phyloP scores from a whole-genome alignment of 2,797 vertebrate species.

The Muraenolepis orangiensis region DNA sequence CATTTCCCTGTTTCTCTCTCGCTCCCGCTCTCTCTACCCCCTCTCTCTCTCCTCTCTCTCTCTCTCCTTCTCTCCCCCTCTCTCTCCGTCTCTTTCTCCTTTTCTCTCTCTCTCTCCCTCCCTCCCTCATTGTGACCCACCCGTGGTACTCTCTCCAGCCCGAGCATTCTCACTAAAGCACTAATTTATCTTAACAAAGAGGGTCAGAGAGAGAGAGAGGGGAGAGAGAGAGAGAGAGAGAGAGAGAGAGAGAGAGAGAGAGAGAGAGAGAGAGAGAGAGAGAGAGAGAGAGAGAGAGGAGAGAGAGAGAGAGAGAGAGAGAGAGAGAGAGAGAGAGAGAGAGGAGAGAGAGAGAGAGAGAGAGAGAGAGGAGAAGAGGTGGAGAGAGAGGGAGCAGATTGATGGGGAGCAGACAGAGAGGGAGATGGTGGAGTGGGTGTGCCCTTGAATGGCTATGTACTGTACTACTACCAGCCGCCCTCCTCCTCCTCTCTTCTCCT shows the following conservation, averaged over 20 bases:
- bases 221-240: conserved; percentile 40
- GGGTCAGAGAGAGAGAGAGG: too few relatives aligned
- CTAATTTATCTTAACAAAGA: conserved; percentile 63
- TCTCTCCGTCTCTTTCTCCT: conserved; percentile 25
- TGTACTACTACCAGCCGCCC: conserved; percentile 54
- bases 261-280: not conserved
- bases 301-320: conserved; percentile 37
- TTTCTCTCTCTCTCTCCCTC: conserved; percentile 30
- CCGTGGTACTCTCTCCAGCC: conserved; percentile 38
- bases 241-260: conserved; percentile 22
- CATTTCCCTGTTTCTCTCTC: not conserved
- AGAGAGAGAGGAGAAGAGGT: conserved; percentile 37
- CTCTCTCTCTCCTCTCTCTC: not conserved
- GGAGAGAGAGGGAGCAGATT: conserved; percentile 23
- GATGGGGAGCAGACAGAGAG: not conserved
- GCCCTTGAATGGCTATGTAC: conserved; percentile 62
- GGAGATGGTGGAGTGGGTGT: conserved; percentile 37
- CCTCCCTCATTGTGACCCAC: conserved; percentile 21
- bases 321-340: conserved; percentile 23
- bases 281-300: conserved; percentile 16
- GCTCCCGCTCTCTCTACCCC: too few relatives aligned
- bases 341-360: conserved; percentile 24
- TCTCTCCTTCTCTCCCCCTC: conserved; percentile 18
- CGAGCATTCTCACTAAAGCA: conserved; percentile 57
- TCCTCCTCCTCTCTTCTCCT: conserved; percentile 51